Percentiles rank a stretch among this genome's conserved stretches.
Evolutionary conservation across 1,140 invertebrate species (phyloP).

Genomic region (Drosophila sp.): DNA sequence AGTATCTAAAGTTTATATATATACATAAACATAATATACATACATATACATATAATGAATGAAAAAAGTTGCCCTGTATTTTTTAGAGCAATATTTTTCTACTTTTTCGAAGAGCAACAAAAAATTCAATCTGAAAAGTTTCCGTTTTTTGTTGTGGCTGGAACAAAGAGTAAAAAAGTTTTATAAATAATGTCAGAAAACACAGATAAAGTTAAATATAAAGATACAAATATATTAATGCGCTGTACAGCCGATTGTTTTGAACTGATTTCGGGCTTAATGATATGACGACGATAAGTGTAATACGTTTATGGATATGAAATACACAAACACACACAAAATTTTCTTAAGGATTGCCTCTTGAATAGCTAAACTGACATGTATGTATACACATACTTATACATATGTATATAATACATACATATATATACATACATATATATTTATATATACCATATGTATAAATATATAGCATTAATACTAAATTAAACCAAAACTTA

Average conservation of each 20-base stretch:
- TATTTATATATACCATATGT: constrained; percentile 15
- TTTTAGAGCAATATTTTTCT: constrained; percentile 80
- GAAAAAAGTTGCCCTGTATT: constrained; percentile 68
- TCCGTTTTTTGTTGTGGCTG: constrained; percentile 36
- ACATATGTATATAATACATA: constrained; percentile 23
- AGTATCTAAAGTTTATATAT: constrained; percentile 26
- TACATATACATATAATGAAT: constrained; percentile 21
- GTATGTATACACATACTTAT: constrained; percentile 23
- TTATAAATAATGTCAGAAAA: constrained; percentile 6
- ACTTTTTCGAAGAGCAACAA: constrained; percentile 69
- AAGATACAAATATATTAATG: constrained; percentile 34
- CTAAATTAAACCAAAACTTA: neutral
- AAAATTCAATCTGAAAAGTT: constrained; percentile 40
- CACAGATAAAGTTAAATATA: constrained; percentile 14
- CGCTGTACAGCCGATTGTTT: constrained; percentile 32
- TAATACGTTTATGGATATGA: neutral
- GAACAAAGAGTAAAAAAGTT: constrained; percentile 24
- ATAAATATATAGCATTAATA: constrained; percentile 8
- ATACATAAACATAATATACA: constrained; percentile 35
- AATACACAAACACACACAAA: constrained; percentile 1
- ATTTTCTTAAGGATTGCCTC: constrained; percentile 23
- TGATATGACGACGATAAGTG: constrained; percentile 6
- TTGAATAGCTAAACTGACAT: constrained; percentile 33
- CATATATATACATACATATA: constrained; percentile 14
- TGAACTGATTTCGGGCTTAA: constrained; percentile 40